These are phyloP conservation scores for Baccha elongata DNA, from an alignment of 2,888 invertebrate genomes.

Conservation along the genomic window DNA sequence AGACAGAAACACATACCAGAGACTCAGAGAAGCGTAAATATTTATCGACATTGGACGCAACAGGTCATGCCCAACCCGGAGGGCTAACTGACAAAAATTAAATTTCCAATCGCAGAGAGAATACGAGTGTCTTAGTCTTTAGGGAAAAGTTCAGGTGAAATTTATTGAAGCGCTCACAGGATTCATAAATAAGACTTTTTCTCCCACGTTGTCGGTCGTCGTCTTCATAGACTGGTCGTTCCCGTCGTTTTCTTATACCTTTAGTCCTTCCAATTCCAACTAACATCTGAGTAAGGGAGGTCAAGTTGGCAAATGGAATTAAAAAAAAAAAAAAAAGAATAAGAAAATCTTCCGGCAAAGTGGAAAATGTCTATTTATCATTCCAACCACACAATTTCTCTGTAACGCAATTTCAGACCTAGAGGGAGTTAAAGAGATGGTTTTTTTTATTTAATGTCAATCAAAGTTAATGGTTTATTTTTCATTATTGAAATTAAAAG, in stretches of 20 bases:
- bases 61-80: conserved; percentile 45
- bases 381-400: conserved; percentile 22
- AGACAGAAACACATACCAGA: conserved; percentile 12
- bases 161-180: conserved; percentile 48
- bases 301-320: conserved; percentile 49
- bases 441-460: conserved; percentile 41
- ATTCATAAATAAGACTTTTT: conserved; percentile 49
- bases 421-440: conserved; percentile 1
- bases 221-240: not conserved
- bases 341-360: not conserved
- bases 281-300: conserved; percentile 2
- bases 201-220: conserved; percentile 8
- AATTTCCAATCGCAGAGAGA: conserved; percentile 43
- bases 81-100: conserved; percentile 51
- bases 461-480: conserved; percentile 22
- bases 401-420: conserved; percentile 8
- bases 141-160: conserved; percentile 53
- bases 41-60: conserved; percentile 59
- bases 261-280: too few relatives aligned
- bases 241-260: too few relatives aligned
- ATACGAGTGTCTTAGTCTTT: conserved; percentile 1
- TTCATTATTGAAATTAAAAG: not conserved
- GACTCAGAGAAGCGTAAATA: conserved; percentile 44
- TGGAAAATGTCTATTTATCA: conserved; percentile 23
- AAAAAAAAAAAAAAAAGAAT: not conserved